These are phyloP conservation scores for Zaprionus tsacasi DNA, from an alignment of 1,140 invertebrate species.

Conservation along the genomic window DNA sequence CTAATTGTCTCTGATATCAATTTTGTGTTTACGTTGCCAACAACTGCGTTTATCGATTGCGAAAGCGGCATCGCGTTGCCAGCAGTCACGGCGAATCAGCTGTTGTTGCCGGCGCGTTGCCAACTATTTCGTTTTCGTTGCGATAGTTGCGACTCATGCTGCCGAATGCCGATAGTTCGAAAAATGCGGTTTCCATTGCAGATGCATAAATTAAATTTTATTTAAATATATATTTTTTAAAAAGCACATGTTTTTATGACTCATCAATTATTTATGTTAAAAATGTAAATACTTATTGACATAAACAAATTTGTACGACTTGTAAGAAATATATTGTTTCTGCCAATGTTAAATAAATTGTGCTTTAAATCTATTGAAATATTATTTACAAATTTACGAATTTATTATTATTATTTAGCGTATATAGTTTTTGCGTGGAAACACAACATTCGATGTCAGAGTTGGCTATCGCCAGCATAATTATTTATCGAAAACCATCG, in stretches of 20 bases:
- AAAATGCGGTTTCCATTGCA: background rate
- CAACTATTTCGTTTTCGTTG: background rate
- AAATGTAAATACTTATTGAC: background rate
- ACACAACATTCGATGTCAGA: background rate
- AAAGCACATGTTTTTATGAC: background rate
- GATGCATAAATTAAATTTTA: background rate
- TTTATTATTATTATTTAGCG: background rate
- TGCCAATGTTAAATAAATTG: background rate
- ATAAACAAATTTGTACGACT: background rate
- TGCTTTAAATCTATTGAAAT: background rate
- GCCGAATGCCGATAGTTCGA: background rate
- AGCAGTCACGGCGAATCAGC: conserved; percentile 10
- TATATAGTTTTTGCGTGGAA: background rate
- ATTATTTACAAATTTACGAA: too few species aligned
- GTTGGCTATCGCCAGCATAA: background rate
- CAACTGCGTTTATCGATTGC: conserved; percentile 10
- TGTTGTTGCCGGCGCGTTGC: conserved; percentile 15
- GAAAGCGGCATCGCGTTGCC: conserved; percentile 27
- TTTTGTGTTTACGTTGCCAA: conserved; percentile 71
- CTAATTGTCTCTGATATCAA: conserved; percentile 31
- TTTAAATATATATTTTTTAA: too few species aligned
- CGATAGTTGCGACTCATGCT: conserved; percentile 41
- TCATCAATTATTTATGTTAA: background rate
- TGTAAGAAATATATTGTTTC: background rate
- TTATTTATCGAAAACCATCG: conserved; percentile 16